A percentile compares a stretch with the other conserved stretches of the same genome.
Evolutionary conservation across 2,888 invertebrate genomes (phyloP).

Genomic region (Dryocosmus kuriphilus): DNA sequence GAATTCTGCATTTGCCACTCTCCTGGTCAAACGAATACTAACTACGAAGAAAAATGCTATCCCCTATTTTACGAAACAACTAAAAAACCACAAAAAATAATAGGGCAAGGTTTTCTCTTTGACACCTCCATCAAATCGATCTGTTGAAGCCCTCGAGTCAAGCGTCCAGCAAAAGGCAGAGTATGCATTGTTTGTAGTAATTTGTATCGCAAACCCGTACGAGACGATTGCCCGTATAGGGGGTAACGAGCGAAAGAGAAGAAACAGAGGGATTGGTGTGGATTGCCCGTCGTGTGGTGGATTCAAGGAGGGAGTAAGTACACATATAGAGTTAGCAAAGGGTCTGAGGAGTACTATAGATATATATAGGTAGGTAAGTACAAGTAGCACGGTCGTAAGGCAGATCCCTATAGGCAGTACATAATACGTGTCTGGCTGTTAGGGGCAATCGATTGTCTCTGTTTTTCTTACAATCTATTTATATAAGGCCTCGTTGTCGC

Average conservation of each 20-base stretch:
- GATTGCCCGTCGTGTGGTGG: slow-evolving; percentile 47
- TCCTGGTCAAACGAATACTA: too few relatives aligned
- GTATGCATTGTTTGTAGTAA: slow-evolving; percentile 57
- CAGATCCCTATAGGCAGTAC: slow-evolving; percentile 56
- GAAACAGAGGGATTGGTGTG: slow-evolving; percentile 44
- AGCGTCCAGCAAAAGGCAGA: not conserved
- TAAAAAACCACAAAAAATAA: too few relatives aligned
- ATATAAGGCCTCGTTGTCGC: slow-evolving; percentile 55
- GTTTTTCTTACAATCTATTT: slow-evolving; percentile 59
- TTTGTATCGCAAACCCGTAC: slow-evolving; percentile 54
- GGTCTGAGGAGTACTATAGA: slow-evolving; percentile 27
- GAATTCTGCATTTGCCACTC: too few relatives aligned
- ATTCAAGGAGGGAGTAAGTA: not conserved
- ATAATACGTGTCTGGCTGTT: slow-evolving; percentile 56
- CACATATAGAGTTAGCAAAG: slow-evolving; percentile 5
- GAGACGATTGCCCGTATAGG: slow-evolving; percentile 52
- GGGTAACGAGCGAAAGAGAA: slow-evolving; percentile 37
- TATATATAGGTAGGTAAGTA: slow-evolving; percentile 4
- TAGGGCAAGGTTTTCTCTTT: too few relatives aligned
- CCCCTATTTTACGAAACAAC: too few relatives aligned
- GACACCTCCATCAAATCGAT: not conserved
- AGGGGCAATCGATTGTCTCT: slow-evolving; percentile 55
- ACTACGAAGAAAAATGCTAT: too few relatives aligned
- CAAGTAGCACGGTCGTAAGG: slow-evolving; percentile 30
- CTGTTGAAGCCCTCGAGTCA: not conserved